Base-by-base conservation (phyloP, 2,888 invertebrate genomes). In the Litoditis marina region DNA sequence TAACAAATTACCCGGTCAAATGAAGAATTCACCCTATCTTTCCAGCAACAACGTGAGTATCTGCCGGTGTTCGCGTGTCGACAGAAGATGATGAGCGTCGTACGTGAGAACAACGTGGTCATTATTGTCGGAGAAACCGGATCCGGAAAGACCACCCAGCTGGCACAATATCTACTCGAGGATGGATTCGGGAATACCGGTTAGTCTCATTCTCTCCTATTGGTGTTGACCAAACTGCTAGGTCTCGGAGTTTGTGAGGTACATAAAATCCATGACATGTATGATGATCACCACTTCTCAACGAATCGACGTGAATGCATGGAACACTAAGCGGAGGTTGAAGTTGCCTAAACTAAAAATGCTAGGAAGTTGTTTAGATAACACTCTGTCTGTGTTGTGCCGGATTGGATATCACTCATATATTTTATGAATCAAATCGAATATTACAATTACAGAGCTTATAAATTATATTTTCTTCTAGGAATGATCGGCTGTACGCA, bases 401-500 rank as follows among this genome's bases (percentile, higher is more conserved):
- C 39, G 1, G n/a, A 36, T 1, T 36, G 11, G 13, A 16, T 36
- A 36, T 36, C 13, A 36, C 11, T 16, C n/a, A n/a, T 36, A 16
- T 36, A 36, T n/a, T 36, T 11, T 1, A n/a, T 36, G 11, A 1
- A 36, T 36, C 39, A 36, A 36, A 36, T 16, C 11, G 11, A 36
- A 1, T 36, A 36, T 36, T 1, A 1, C 1, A 36, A 36, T 36
- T 36, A 36, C 1, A 36, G 11, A n/a, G n/a, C n/a, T n/a, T n/a
- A n/a, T n/a, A n/a, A 39, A n/a, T n/a, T 13, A 39, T 39, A 39
- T 39, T n/a, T 39, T 53, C 2, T 53, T 51, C 19, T 22, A 52
- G 54, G 95, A 30, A 91, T 92, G 88, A 92, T 98, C 75, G 98
- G 96, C 0, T 98, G 98, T 84, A 99, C 96, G 0, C 96, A 96